Evolutionary conservation across 2,113 vertebrate species (phyloP).

Genomic region (Poicephalus gulielmi): DNA sequence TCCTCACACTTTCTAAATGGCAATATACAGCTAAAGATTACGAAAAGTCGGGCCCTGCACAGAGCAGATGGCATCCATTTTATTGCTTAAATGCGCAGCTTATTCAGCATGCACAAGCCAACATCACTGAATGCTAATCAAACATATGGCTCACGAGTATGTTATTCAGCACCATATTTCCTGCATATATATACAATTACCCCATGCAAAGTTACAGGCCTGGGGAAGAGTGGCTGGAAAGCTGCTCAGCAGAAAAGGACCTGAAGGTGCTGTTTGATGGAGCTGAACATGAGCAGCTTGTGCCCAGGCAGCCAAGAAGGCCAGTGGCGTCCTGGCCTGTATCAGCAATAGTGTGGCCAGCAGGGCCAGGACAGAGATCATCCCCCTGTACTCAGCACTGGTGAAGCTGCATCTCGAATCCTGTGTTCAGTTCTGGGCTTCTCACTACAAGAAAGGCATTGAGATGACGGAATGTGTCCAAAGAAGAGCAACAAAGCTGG

Average conservation of each 20-base stretch:
- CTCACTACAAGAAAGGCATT: background rate
- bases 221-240: background rate
- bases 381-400: background rate
- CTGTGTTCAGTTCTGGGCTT: background rate
- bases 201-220: background rate
- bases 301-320: background rate
- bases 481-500: rapidly evolving
- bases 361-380: rapidly evolving
- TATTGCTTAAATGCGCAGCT: background rate
- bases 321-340: background rate
- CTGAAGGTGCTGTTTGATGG: background rate
- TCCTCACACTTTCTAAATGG: background rate
- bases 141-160: background rate
- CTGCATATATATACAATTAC: background rate
- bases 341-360: background rate
- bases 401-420: rapidly evolving
- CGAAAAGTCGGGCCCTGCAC: background rate
- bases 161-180: background rate
- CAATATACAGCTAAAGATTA: background rate
- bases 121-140: rapidly evolving
- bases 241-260: background rate
- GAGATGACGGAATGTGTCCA: rapidly evolving
- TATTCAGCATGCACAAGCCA: background rate
- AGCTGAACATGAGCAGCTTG: background rate
- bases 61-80: background rate